Evolutionary conservation across 2,888 invertebrate genomes (phyloP).

Genomic region (Chrysomela aeneicollis): DNA sequence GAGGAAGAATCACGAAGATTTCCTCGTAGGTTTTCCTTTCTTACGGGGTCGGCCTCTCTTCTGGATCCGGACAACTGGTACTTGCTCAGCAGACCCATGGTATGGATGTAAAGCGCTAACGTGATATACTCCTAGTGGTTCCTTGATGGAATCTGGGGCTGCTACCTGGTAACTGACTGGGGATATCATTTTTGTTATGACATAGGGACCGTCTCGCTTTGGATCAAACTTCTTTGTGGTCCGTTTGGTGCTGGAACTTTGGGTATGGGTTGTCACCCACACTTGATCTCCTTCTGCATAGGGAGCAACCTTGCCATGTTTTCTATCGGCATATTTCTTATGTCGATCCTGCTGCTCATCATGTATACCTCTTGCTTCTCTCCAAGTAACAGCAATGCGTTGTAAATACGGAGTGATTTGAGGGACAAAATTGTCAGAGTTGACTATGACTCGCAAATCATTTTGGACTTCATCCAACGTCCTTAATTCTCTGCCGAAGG

Average conservation of each 20-base stretch:
- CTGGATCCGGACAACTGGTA: too few relatives aligned
- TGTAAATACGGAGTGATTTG: constrained; percentile 11
- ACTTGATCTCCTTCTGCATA: constrained; percentile 13
- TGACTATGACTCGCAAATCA: constrained; percentile 4
- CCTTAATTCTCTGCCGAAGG: too few relatives aligned
- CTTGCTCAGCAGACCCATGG: constrained; percentile 53
- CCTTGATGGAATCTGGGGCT: constrained; percentile 18
- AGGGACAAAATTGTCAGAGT: constrained; percentile 8
- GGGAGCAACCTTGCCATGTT: constrained; percentile 11
- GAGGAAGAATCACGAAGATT: constrained; percentile 20
- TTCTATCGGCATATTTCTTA: constrained; percentile 10
- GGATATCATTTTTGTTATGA: constrained; percentile 1
- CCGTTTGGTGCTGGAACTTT: constrained; percentile 1
- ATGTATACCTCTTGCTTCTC: constrained; percentile 6
- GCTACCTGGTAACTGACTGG: constrained; percentile 12
- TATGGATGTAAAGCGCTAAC: constrained; percentile 21
- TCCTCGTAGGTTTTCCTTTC: constrained; percentile 16
- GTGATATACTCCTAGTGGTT: constrained; percentile 22
- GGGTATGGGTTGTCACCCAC: neutral
- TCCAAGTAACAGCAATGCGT: constrained; percentile 2
- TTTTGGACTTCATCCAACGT: constrained; percentile 8
- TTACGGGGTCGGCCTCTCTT: constrained; percentile 45
- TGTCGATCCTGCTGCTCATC: constrained; percentile 14
- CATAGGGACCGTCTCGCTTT: constrained; percentile 3
- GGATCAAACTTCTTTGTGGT: neutral